Base-by-base conservation (phyloP, 2,888 invertebrate genomes). In the Byasa hedistus region DNA sequence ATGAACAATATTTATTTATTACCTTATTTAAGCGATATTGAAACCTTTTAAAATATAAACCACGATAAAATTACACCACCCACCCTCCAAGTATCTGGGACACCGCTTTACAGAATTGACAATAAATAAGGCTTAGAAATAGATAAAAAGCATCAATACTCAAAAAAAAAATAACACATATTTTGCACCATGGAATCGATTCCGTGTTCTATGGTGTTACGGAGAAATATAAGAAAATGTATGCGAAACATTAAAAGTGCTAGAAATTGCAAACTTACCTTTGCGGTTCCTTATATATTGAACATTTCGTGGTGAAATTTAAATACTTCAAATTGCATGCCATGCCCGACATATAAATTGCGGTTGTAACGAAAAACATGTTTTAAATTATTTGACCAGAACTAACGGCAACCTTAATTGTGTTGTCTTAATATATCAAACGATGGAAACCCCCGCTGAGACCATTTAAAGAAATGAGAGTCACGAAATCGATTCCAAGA, bases 71-170 rank as follows among this genome's bases (percentile, higher is more conserved):
- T 69, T 63, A 62, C 57, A 58, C 68, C 72, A 72, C 72, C 83
- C 89, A 86, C 87, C 89, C 91, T 91, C 91, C 91, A 91, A 91
- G 91, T 91, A 91, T 89, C 88, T 76, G 78, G 75, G 76, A 69
- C 70, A 74, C 72, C 74, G 71, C 67, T 61, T 64, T 62, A 65
- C 64, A 65, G 56, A 64, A 61, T 68, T 27, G 61, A 62, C 58
- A 68, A 70, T 69, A 62, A 66, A 66, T 68, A 64, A 66, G 68
- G 56, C 57, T 56, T 68, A 65, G 69, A 73, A 69, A 71, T 54
- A 66, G 44, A 66, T 68, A 72, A 73, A 70, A 70, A 63, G 66
- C 66, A 56, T 55, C 51, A 56, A 81, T 74, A 80, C 70, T 74
- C 68, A 81, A 76, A 72, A 70, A 71, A 75, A 73, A 82, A 80